These are phyloP conservation scores for Lerema accius DNA, from an alignment of 1,140 invertebrate species.

Conservation along the genomic window DNA sequence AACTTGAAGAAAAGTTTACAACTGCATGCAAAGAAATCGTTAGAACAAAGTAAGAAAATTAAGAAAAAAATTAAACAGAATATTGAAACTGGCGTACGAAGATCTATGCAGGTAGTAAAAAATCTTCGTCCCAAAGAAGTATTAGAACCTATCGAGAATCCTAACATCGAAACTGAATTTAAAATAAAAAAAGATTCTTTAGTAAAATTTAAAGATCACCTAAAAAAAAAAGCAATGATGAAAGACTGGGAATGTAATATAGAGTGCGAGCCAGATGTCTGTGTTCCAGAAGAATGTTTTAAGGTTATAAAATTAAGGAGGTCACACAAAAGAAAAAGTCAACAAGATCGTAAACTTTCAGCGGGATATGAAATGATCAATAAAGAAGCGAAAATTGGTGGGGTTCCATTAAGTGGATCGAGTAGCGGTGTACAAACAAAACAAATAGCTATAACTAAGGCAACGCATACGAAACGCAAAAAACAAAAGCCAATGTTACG, in stretches of 20 bases:
- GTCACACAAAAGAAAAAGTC: constrained; percentile 11
- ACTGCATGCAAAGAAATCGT: constrained; percentile 35
- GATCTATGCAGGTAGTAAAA: constrained; percentile 6
- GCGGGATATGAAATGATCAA: neutral
- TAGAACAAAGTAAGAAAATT: constrained; percentile 35
- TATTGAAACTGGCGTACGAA: constrained; percentile 5
- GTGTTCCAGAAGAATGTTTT: constrained; percentile 47
- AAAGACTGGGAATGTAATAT: constrained; percentile 43
- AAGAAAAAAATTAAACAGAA: constrained; percentile 39
- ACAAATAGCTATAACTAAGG: constrained; percentile 2
- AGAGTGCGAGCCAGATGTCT: constrained; percentile 40
- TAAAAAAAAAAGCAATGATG: constrained; percentile 39
- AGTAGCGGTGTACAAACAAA: constrained; percentile 23
- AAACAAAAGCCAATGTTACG: constrained; percentile 27
- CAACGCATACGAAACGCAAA: constrained; percentile 3
- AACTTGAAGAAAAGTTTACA: constrained; percentile 40
- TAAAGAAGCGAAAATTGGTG: constrained; percentile 25
- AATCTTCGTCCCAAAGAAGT: neutral
- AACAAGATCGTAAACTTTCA: neutral
- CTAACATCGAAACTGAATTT: constrained; percentile 26
- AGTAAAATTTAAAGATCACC: constrained; percentile 48
- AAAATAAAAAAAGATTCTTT: constrained; percentile 56
- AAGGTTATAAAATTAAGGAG: constrained; percentile 39
- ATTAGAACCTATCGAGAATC: constrained; percentile 5
- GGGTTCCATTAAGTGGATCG: constrained; percentile 10